Percentiles rank a stretch among this genome's conserved stretches.
These are phyloP conservation scores for Chrysomela aeneicollis DNA, from an alignment of 2,888 invertebrate genomes.

Conservation along the genomic window DNA sequence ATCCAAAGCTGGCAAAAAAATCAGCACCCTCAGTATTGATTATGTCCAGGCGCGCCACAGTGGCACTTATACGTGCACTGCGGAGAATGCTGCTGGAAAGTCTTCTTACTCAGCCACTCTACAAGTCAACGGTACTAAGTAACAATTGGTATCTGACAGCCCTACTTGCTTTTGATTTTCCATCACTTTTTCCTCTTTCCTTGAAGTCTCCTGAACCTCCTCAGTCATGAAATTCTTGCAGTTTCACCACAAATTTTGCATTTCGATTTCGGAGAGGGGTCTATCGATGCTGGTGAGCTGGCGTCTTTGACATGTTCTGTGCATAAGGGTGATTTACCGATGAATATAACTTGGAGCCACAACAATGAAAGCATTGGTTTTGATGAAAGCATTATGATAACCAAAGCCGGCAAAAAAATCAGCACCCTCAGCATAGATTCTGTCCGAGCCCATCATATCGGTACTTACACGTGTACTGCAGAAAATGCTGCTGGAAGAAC, in stretches of 20 bases:
- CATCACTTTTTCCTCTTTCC: too few species aligned
- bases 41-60: constrained; percentile 67
- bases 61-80: constrained; percentile 71
- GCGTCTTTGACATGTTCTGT: constrained; percentile 74
- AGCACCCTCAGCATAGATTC: constrained; percentile 70
- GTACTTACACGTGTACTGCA: constrained; percentile 76
- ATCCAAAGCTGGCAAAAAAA: constrained; percentile 62
- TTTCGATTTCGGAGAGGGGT: constrained; percentile 65
- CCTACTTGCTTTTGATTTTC: too few species aligned
- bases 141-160: too few species aligned
- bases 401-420: constrained; percentile 61
- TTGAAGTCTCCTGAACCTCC: background rate
- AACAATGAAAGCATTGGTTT: constrained; percentile 60
- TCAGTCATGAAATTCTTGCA: constrained; percentile 51
- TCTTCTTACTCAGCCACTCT: constrained; percentile 68
- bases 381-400: constrained; percentile 56
- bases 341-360: constrained; percentile 70
- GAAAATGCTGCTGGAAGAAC: constrained; percentile 67
- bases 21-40: constrained; percentile 67
- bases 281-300: constrained; percentile 72
- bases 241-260: constrained; percentile 72
- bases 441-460: constrained; percentile 72
- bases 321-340: constrained; percentile 75
- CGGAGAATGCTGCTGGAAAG: constrained; percentile 66
- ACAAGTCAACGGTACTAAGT: constrained; percentile 71